These are phyloP conservation scores for Thunnus thynnus DNA, from an alignment of 2,113 vertebrate species.

Conservation along the genomic window DNA sequence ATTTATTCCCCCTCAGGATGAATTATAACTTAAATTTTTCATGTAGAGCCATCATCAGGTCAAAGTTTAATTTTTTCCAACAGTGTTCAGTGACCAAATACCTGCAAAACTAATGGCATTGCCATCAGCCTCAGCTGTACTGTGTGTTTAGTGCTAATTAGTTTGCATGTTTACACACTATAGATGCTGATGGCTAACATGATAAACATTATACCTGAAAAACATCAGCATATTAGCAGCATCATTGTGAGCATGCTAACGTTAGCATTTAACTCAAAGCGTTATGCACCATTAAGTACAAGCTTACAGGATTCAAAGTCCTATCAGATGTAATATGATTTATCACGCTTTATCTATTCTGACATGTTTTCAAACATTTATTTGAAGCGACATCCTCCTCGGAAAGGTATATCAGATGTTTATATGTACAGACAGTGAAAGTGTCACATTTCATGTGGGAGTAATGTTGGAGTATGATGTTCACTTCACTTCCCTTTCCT, in stretches of 20 bases:
- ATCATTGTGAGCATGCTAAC: neutral
- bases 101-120: neutral
- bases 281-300: neutral
- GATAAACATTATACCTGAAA: neutral
- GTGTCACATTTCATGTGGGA: neutral
- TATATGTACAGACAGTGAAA: neutral
- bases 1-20: neutral
- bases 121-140: neutral
- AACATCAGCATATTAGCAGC: neutral
- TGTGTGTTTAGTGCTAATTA: conserved; percentile 15
- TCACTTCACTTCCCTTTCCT: conserved; percentile 14
- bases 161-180: neutral
- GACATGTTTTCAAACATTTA: neutral
- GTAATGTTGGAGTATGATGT: conserved; percentile 15
- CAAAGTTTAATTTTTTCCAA: neutral
- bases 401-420: neutral
- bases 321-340: neutral
- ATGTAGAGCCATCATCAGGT: neutral
- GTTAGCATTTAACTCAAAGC: neutral
- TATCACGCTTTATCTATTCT: neutral
- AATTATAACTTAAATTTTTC: neutral
- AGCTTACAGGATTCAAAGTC: neutral
- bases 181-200: neutral
- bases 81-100: neutral
- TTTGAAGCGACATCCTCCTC: conserved; percentile 2